These are phyloP conservation scores for Lepus townsendii DNA, from an alignment of 2,797 vertebrate genomes.

Conservation along the genomic window DNA sequence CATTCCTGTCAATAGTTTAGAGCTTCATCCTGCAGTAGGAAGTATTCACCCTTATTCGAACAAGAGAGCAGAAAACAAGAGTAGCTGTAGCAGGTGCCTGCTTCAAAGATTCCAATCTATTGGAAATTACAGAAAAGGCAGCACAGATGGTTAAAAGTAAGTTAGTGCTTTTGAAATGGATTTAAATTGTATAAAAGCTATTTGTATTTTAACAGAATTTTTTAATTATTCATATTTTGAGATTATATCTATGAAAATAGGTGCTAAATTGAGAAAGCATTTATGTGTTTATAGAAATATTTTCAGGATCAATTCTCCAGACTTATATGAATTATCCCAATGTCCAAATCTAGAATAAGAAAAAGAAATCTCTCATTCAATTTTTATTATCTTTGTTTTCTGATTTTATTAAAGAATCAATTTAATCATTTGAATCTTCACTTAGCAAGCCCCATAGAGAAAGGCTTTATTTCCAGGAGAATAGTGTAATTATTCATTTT, in stretches of 20 bases:
- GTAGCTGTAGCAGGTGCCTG: background rate
- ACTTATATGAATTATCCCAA: slow-evolving; percentile 7
- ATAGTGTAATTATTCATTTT: slow-evolving; percentile 75
- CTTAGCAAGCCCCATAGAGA: background rate
- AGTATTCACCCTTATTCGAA: slow-evolving; percentile 22
- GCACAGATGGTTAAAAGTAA: slow-evolving; percentile 68
- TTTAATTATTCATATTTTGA: slow-evolving; percentile 69
- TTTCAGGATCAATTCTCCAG: slow-evolving; percentile 35
- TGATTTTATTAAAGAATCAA: slow-evolving; percentile 74
- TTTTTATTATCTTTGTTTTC: slow-evolving; percentile 70
- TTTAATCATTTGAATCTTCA: slow-evolving; percentile 62
- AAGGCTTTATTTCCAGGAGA: slow-evolving; percentile 47
- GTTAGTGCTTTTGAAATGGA: slow-evolving; percentile 70
- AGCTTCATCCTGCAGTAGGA: background rate
- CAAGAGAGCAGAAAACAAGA: background rate
- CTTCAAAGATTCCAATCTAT: background rate
- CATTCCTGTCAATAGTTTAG: background rate
- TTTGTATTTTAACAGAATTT: slow-evolving; percentile 64
- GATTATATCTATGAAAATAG: slow-evolving; percentile 38
- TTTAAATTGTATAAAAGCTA: slow-evolving; percentile 59
- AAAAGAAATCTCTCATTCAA: background rate
- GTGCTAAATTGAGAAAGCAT: slow-evolving; percentile 58
- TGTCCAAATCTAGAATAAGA: slow-evolving; percentile 3
- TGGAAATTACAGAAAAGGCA: slow-evolving; percentile 55
- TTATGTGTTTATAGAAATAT: slow-evolving; percentile 57